These are phyloP conservation scores for Tetragonula carbonaria DNA, from an alignment of 2,888 invertebrate species.

Conservation along the genomic window DNA sequence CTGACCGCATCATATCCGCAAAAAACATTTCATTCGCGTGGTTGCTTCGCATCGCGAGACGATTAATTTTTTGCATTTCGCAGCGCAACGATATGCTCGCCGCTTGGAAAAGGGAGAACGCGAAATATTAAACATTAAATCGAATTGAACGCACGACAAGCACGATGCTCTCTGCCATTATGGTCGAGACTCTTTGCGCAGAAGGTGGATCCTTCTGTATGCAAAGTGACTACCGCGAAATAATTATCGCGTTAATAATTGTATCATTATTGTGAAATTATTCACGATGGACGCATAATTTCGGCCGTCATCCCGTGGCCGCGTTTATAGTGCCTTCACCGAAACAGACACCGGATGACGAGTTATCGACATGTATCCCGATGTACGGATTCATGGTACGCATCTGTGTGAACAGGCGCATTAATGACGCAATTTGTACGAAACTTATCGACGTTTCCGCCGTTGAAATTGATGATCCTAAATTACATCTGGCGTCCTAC, in stretches of 20 bases:
- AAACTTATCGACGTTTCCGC: neutral
- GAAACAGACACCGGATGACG: neutral
- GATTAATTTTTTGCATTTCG: neutral
- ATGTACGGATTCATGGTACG: no score
- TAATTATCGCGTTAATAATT: neutral
- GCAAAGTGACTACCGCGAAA: neutral
- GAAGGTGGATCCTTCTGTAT: no score
- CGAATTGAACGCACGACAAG: neutral
- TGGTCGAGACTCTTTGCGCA: neutral
- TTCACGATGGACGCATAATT: neutral
- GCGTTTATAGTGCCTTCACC: neutral
- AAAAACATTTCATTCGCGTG: slow-evolving; percentile 5
- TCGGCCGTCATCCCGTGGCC: neutral
- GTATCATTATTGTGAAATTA: neutral
- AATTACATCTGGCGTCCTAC: neutral
- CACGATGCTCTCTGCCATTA: neutral
- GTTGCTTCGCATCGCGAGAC: neutral
- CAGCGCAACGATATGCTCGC: neutral
- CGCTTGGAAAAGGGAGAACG: neutral
- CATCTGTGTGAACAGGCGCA: neutral
- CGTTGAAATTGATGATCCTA: neutral
- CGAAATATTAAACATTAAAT: slow-evolving; percentile 13
- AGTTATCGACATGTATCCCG: slow-evolving; percentile 12
- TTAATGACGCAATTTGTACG: slow-evolving; percentile 3
- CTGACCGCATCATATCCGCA: neutral